Percentiles rank a stretch among this genome's conserved stretches.
phyloP scores from a whole-genome alignment of 1,140 invertebrate genomes.

The Hypothenemus hampei region DNA sequence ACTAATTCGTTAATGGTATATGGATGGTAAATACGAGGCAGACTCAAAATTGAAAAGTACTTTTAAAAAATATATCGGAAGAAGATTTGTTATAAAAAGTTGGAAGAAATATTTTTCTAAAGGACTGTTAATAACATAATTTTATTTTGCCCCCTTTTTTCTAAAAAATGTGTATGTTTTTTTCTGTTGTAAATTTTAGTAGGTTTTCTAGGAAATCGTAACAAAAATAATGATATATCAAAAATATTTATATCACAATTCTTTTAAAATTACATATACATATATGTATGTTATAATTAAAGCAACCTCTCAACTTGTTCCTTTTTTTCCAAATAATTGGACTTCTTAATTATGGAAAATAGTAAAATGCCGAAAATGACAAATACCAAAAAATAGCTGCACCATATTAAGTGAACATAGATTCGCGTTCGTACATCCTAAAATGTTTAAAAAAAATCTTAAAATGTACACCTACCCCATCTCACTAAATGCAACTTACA shows the following conservation, averaged over 20 bases:
- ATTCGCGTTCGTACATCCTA: conserved; percentile 17
- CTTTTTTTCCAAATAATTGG: conserved; percentile 12
- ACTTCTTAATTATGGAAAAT: conserved; percentile 12
- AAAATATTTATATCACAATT: not conserved
- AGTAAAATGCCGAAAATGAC: conserved; percentile 13
- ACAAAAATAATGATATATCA: not conserved
- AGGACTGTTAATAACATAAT: not conserved
- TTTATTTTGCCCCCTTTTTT: not conserved
- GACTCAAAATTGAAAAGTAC: not conserved
- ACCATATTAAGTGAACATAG: conserved; percentile 23
- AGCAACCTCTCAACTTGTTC: conserved; percentile 14
- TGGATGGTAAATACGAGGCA: not conserved
- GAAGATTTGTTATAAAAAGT: not conserved
- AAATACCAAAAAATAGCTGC: conserved; percentile 17
- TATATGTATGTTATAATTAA: not conserved
- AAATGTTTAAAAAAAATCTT: not conserved
- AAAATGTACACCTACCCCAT: no score
- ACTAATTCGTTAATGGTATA: not conserved
- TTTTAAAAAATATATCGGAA: not conserved
- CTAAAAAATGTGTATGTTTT: not conserved
- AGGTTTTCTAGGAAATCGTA: not conserved
- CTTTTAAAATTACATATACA: not conserved
- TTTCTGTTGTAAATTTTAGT: not conserved
- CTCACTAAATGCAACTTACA: conserved; percentile 6
- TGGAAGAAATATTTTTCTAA: not conserved